Evolutionary conservation across 2,797 vertebrate species (phyloP), one percentile per base, ranked within the genome.

Genomic region (Phoeniculus purpureus): DNA sequence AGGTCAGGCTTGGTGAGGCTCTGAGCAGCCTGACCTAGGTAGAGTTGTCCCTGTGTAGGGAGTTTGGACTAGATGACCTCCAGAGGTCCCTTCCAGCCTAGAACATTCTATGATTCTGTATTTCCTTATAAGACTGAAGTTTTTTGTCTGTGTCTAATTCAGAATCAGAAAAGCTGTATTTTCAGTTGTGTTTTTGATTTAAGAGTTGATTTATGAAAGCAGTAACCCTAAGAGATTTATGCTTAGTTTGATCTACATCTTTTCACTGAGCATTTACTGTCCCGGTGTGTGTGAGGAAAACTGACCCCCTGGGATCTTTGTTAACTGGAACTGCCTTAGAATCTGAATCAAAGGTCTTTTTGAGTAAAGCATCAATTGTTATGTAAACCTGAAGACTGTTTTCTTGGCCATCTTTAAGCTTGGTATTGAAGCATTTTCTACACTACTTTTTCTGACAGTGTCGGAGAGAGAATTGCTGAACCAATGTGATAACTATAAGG

Each of bases 401-500:
- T 65, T 34, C 55, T 61, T 88, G 21, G 20, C 6, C 2, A 16
- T 47, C 12, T 32, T 34, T 59, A 81, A 48, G 9, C 14, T 79
- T 75, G 10, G 17, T 62, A 82, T 68, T 55, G 55, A 58, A 83
- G 12, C 18, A 10, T 60, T 82, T 80, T 3, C n/a, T 48, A 5
- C 45, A 32, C 2, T 2, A 2, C 16, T 91, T 90, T 70, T 68
- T 9, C 25, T 77, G 37, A 47, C 4, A 2, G 0, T 45, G 3
- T 77, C 9, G 29, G 16, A 64, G 18, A 75, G 6, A 72, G 85
- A 81, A 37, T 7, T 55, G 13, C 13, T 71, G 47, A 74, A 55
- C 56, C 9, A 55, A 72, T 7, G 0, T 55, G 5, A 6, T 43
- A 81, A n/a, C n/a, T 59, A 20, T n/a, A 32, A 0, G 0, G 7